These are phyloP conservation scores for Pilophorus perplexus DNA, from an alignment of 2,888 invertebrate genomes.

Conservation along the genomic window DNA sequence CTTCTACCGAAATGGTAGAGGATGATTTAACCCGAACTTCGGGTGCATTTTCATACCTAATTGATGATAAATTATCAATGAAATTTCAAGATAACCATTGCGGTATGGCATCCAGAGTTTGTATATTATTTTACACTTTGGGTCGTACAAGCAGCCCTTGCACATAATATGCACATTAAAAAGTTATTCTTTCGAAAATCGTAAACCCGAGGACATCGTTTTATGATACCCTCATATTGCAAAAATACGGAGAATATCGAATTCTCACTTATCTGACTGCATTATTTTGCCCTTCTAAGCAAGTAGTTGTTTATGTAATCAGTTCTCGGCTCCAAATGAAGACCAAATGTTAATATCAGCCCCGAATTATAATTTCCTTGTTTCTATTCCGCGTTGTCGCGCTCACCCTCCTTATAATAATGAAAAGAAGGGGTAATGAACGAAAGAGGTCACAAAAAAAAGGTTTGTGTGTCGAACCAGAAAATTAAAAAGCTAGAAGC, in stretches of 20 bases:
- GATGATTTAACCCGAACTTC: too few species aligned
- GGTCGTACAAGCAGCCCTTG: too few species aligned
- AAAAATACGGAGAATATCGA: not conserved
- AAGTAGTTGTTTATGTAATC: slow-evolving; percentile 13
- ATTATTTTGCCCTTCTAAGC: slow-evolving; percentile 1
- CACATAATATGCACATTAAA: too few species aligned
- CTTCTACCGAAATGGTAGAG: too few species aligned
- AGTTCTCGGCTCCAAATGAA: slow-evolving; percentile 3
- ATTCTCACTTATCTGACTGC: not conserved
- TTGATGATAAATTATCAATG: too few species aligned
- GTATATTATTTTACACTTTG: too few species aligned
- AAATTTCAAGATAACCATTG: too few species aligned
- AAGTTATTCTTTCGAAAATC: too few species aligned
- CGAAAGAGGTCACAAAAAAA: not conserved
- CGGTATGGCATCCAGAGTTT: too few species aligned
- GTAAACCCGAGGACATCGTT: too few species aligned
- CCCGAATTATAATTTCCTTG: not conserved
- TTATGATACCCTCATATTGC: too few species aligned
- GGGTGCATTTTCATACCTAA: too few species aligned
- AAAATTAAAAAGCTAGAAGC: slow-evolving; percentile 17
- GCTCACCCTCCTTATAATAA: not conserved
- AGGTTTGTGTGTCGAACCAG: slow-evolving; percentile 10
- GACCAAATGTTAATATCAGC: slow-evolving; percentile 4
- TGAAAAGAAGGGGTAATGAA: slow-evolving; percentile 5
- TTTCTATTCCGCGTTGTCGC: not conserved